Conservation (phyloP, 2,888 invertebrate species). For the Andrena hattorfiana region DNA sequence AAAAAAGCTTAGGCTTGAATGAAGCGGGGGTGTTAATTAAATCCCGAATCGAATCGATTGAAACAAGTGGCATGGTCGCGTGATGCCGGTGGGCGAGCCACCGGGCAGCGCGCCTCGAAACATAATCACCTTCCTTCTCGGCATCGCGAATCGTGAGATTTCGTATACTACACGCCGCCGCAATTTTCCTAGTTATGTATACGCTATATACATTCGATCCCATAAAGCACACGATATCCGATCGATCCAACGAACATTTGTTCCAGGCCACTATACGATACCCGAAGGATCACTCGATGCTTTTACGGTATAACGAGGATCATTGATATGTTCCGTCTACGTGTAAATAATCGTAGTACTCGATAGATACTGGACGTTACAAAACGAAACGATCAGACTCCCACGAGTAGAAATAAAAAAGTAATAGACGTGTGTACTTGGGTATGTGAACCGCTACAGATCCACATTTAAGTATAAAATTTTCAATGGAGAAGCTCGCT, state of each 20-base stretch:
- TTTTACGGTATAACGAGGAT: neutral
- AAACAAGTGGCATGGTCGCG: constrained; percentile 62
- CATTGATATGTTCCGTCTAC: constrained; percentile 32
- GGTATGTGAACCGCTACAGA: too few relatives aligned
- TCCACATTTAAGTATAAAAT: too few relatives aligned
- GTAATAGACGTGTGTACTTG: too few relatives aligned
- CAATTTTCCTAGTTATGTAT: constrained; percentile 47
- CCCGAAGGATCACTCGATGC: neutral
- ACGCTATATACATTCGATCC: constrained; percentile 56
- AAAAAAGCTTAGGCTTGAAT: constrained; percentile 52
- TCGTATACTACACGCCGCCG: constrained; percentile 46
- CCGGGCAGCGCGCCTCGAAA: constrained; percentile 47
- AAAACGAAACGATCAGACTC: neutral
- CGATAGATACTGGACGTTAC: neutral
- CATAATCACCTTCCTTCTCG: constrained; percentile 43
- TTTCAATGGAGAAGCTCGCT: too few relatives aligned
- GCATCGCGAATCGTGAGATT: constrained; percentile 50
- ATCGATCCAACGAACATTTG: constrained; percentile 13
- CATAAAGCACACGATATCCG: constrained; percentile 56
- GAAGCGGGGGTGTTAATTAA: constrained; percentile 44
- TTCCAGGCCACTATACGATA: neutral
- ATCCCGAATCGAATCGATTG: constrained; percentile 49
- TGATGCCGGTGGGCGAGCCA: constrained; percentile 21
- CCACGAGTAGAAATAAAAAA: neutral
- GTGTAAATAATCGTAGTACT: constrained; percentile 1